phyloP scores from a whole-genome alignment of 2,797 vertebrate genomes.

The Pseudochirops cupreus region DNA sequence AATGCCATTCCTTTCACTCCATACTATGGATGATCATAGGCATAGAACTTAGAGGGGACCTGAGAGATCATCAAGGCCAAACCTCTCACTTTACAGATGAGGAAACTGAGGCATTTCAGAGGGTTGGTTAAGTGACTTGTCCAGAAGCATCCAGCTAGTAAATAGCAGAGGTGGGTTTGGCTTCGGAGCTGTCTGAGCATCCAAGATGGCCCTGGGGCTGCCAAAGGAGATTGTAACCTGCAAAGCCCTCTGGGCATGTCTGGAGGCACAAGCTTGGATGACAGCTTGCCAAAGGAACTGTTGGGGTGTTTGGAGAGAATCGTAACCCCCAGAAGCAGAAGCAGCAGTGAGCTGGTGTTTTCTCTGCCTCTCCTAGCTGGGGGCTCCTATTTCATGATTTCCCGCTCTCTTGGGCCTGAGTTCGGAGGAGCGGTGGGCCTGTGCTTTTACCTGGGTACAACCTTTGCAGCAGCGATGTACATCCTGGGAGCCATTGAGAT shows the following conservation, averaged over 20 bases:
- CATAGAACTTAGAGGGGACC: not conserved
- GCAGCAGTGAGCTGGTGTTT: not conserved
- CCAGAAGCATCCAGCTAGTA: not conserved
- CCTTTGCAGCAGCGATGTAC: conserved; percentile 99
- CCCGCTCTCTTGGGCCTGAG: conserved; percentile 97
- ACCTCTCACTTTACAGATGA: not conserved
- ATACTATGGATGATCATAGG: not conserved
- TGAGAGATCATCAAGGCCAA: not conserved
- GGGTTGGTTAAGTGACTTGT: not conserved
- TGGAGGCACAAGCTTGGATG: not conserved
- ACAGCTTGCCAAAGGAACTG: not conserved
- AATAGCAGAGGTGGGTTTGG: not conserved
- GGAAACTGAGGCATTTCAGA: not conserved
- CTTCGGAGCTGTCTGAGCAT: not conserved
- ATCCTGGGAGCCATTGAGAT: conserved; percentile 99
- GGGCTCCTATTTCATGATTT: conserved; percentile 99
- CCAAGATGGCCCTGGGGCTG: not conserved
- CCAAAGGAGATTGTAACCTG: not conserved
- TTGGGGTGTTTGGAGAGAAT: not conserved
- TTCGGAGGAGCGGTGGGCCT: conserved; percentile 98
- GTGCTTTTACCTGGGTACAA: conserved; percentile 98
- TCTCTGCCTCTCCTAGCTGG: conserved; percentile 89
- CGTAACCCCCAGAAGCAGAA: not conserved
- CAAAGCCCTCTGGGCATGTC: not conserved
- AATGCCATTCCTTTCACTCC: not conserved